phyloP scores from a whole-genome alignment of 2,888 invertebrate genomes.

The Cosmopolites sordidus region DNA sequence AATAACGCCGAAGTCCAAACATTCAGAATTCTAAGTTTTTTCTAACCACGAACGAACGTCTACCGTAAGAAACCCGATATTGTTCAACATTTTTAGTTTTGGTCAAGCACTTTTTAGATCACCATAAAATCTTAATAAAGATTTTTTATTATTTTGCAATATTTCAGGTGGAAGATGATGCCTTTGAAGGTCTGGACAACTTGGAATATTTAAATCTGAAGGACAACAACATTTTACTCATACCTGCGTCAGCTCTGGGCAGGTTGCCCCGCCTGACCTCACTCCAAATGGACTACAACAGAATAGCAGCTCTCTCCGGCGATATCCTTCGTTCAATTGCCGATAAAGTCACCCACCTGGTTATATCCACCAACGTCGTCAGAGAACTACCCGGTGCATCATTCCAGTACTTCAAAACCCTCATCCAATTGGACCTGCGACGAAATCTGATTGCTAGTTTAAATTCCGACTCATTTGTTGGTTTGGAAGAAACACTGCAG shows the following conservation, averaged over 20 bases:
- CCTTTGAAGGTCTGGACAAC: constrained; percentile 75
- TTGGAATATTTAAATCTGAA: constrained; percentile 73
- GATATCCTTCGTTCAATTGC: constrained; percentile 73
- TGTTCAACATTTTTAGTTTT: too few species aligned
- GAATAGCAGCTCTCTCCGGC: constrained; percentile 78
- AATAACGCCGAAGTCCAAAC: too few species aligned
- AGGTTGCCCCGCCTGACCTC: constrained; percentile 70
- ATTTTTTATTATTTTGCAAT: not conserved
- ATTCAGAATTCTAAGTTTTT: too few species aligned
- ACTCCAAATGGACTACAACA: constrained; percentile 78
- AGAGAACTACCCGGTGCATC: constrained; percentile 77
- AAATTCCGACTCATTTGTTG: constrained; percentile 69
- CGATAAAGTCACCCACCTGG: constrained; percentile 63
- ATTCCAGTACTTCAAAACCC: constrained; percentile 72
- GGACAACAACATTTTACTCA: constrained; percentile 82
- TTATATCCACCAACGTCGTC: constrained; percentile 79
- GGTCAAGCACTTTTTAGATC: too few species aligned
- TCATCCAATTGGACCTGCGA: constrained; percentile 69
- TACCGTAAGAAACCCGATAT: not conserved
- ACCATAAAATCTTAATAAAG: too few species aligned
- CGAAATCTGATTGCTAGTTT: constrained; percentile 73
- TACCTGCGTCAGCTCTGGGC: constrained; percentile 79
- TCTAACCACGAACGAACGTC: too few species aligned
- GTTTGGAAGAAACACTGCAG: constrained; percentile 68
- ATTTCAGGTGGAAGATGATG: constrained; percentile 79